Percentiles rank a stretch among this genome's conserved stretches.
These are phyloP conservation scores for Oscheius sp. DNA, from an alignment of 2,888 invertebrate species.

Conservation along the genomic window DNA sequence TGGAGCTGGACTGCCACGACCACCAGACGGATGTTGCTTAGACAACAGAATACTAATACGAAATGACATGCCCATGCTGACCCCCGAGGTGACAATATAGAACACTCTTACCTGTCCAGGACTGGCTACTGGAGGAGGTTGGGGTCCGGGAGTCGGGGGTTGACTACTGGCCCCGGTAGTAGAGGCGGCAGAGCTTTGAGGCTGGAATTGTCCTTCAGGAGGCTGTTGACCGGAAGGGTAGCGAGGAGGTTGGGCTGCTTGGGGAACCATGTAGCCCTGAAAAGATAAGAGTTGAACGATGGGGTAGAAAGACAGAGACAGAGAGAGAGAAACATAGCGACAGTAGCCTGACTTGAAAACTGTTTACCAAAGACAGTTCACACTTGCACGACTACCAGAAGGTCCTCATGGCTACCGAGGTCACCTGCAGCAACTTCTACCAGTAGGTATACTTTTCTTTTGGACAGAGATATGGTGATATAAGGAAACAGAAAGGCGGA, in stretches of 20 bases:
- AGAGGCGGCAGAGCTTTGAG: conserved; percentile 17
- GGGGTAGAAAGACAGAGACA: not conserved
- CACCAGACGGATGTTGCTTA: conserved; percentile 2
- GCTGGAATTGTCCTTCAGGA: conserved; percentile 15
- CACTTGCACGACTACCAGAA: no score
- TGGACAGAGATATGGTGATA: no score
- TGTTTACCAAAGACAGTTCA: no score
- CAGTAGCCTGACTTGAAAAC: no score
- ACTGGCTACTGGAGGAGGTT: conserved; percentile 31
- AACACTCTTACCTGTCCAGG: conserved; percentile 33
- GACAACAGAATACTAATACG: conserved; percentile 26
- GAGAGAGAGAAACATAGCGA: not conserved
- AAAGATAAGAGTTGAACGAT: not conserved
- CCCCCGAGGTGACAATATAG: not conserved
- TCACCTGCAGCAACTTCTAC: no score
- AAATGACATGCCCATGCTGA: conserved; percentile 10
- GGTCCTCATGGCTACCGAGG: no score
- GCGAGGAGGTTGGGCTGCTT: conserved; percentile 1
- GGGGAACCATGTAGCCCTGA: conserved; percentile 34
- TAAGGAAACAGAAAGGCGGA: no score
- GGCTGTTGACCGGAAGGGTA: conserved; percentile 18
- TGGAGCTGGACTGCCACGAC: conserved; percentile 24
- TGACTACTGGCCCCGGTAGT: conserved; percentile 41
- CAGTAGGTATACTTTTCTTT: no score
- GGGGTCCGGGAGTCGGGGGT: conserved; percentile 51